Percentiles rank a stretch among this genome's conserved stretches.
These are phyloP conservation scores for Eulithis testata DNA, from an alignment of 2,888 invertebrate genomes.

Conservation along the genomic window DNA sequence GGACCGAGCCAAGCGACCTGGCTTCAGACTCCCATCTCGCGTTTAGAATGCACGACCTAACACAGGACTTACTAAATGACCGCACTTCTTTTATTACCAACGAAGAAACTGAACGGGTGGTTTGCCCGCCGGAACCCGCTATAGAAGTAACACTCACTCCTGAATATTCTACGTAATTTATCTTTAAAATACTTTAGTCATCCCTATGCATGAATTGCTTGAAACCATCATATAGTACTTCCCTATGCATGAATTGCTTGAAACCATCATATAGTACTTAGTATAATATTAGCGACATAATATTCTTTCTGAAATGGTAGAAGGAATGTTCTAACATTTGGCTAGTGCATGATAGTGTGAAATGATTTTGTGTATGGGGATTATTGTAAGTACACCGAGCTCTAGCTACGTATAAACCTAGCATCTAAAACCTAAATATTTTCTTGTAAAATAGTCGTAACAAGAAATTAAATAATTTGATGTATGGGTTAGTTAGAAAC, in stretches of 20 bases:
- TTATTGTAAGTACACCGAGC: neutral
- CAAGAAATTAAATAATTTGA: constrained; percentile 9
- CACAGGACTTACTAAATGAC: constrained; percentile 55
- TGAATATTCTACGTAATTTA: constrained; percentile 46
- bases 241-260: neutral
- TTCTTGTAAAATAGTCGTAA: constrained; percentile 12
- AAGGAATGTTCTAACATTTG: neutral
- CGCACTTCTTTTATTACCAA: constrained; percentile 37
- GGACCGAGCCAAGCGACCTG: constrained; percentile 80
- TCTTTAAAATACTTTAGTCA: neutral
- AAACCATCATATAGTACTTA: neutral
- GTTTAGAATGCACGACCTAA: constrained; percentile 65
- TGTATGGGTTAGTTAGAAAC: neutral
- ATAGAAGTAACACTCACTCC: constrained; percentile 52
- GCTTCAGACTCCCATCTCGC: constrained; percentile 68
- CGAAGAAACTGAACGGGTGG: constrained; percentile 40
- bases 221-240: neutral
- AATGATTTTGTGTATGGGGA: neutral
- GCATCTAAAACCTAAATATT: neutral
- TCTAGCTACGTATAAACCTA: neutral
- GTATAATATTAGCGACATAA: too few relatives aligned
- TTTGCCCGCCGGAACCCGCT: constrained; percentile 35
- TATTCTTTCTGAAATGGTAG: too few relatives aligned
- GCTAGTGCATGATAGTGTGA: neutral
- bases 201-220: neutral